Conservation (phyloP, 2,888 invertebrate genomes). For the Maniola hyperantus region DNA sequence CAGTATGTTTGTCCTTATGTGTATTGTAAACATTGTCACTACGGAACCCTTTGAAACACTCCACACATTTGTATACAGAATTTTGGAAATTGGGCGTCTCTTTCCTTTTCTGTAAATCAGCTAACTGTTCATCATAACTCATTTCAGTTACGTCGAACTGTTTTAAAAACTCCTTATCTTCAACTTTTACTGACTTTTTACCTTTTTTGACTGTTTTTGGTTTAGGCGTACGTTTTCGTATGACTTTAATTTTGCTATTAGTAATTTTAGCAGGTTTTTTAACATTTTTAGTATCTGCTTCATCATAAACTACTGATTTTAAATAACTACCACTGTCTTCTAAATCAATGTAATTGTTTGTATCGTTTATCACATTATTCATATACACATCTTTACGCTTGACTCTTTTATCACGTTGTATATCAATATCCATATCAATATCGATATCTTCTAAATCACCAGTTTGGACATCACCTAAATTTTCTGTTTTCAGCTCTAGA, state of each 20-base stretch:
- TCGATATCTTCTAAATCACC: no score
- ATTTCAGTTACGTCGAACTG: background rate
- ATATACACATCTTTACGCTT: no score
- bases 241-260: background rate
- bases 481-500: no score
- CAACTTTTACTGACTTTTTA: background rate
- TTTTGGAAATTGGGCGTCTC: background rate
- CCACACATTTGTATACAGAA: background rate
- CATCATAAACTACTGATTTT: background rate
- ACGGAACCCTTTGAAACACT: background rate
- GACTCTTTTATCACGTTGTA: background rate
- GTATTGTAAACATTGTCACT: background rate
- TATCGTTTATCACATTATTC: background rate
- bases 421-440: background rate
- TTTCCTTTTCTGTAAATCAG: background rate
- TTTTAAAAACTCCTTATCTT: background rate
- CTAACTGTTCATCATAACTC: background rate
- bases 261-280: background rate
- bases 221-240: background rate
- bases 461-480: no score
- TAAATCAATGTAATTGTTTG: background rate
- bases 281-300: no score
- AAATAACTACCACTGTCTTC: background rate
- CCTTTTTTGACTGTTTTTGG: background rate
- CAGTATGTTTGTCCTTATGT: background rate